These are phyloP conservation scores for Macropis europaea DNA, from an alignment of 2,888 invertebrate genomes.

Conservation along the genomic window DNA sequence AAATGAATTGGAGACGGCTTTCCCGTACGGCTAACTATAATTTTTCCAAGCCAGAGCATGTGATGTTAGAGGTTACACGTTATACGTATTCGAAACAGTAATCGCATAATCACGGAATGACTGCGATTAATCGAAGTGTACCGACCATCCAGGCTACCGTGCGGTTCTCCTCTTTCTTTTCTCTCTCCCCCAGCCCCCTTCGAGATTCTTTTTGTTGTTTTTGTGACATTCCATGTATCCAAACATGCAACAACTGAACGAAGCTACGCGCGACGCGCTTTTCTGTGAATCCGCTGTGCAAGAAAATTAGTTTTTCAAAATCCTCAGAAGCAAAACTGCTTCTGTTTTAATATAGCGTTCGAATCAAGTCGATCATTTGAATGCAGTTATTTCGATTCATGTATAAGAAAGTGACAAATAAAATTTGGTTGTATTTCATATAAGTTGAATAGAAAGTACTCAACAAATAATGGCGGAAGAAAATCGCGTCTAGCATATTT, in stretches of 20 bases:
- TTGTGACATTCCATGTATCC: constrained; percentile 76
- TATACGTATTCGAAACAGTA: constrained; percentile 61
- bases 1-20: too few species aligned
- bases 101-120: constrained; percentile 53
- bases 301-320: too few species aligned
- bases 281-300: constrained; percentile 20
- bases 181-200: constrained; percentile 38
- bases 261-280: constrained; percentile 37
- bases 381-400: too few species aligned
- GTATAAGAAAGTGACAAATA: too few species aligned
- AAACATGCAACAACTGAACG: constrained; percentile 64
- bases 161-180: constrained; percentile 58
- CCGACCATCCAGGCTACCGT: constrained; percentile 53
- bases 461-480: background rate
- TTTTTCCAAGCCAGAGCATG: constrained; percentile 70
- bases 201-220: constrained; percentile 63
- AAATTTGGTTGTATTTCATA: too few species aligned
- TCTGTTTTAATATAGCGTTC: too few species aligned
- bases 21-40: constrained; percentile 56
- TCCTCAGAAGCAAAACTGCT: too few species aligned
- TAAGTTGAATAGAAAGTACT: too few species aligned
- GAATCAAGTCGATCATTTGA: too few species aligned
- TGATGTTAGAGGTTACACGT: constrained; percentile 70
- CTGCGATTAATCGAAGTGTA: constrained; percentile 43
- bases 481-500: constrained; percentile 25